Evolutionary conservation across 2,797 vertebrate genomes (phyloP).

Genomic region (Tolypeutes matacus): DNA sequence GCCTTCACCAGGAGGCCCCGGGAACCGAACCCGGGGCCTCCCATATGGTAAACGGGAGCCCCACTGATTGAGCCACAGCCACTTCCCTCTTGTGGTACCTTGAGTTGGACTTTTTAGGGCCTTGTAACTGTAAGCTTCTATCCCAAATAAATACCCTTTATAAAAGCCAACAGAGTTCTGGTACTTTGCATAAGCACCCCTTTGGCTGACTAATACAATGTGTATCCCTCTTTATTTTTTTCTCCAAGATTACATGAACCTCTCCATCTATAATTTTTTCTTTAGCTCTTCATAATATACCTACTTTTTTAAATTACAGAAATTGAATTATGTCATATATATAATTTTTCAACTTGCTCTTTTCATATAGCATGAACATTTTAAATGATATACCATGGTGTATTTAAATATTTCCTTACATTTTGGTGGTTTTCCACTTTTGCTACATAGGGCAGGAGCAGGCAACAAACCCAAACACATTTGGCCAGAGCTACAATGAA

Average conservation of each 20-base stretch:
- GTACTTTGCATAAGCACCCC: too few relatives aligned
- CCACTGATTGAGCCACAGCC: too few relatives aligned
- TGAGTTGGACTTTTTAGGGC: too few relatives aligned
- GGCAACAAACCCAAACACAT: too few relatives aligned
- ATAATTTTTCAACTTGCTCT: background rate
- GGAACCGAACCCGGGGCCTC: too few relatives aligned
- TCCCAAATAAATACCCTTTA: too few relatives aligned
- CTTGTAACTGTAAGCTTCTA: too few relatives aligned
- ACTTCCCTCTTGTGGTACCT: too few relatives aligned
- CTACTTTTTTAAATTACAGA: background rate
- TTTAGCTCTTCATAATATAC: background rate
- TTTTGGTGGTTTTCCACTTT: background rate
- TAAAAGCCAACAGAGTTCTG: too few relatives aligned
- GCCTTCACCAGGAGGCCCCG: too few relatives aligned
- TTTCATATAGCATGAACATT: background rate
- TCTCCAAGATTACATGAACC: background rate
- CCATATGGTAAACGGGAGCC: too few relatives aligned
- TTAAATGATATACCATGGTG: background rate
- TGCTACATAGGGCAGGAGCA: background rate
- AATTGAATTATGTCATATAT: background rate
- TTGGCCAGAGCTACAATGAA: background rate
- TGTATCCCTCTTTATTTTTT: background rate
- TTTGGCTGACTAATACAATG: too few relatives aligned
- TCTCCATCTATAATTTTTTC: background rate
- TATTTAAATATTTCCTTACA: background rate